A percentile compares a stretch with the other conserved stretches of the same genome.
These are phyloP conservation scores for Phalloptychus januarius DNA, from an alignment of 2,797 vertebrate species.

Conservation along the genomic window DNA sequence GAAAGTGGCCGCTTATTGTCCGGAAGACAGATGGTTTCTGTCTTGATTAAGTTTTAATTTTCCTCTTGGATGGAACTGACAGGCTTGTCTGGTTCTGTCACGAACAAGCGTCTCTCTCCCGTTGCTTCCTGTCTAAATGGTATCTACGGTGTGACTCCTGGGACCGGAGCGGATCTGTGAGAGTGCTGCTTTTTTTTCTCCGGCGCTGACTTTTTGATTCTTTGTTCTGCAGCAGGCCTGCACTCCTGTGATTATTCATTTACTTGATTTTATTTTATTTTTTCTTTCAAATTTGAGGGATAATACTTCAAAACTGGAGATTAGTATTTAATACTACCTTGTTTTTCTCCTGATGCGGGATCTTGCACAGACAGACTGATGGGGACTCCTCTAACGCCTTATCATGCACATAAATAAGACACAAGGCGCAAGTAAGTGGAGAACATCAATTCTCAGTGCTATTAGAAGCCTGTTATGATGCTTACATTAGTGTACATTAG, in stretches of 20 bases:
- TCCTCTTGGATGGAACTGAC: constrained; percentile 47
- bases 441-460: neutral
- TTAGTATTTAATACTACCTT: constrained; percentile 23
- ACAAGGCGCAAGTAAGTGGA: constrained; percentile 46
- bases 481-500: too few species aligned
- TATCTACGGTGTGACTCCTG: constrained; percentile 9
- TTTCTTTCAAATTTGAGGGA: neutral
- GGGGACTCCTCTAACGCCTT: constrained; percentile 13
- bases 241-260: neutral
- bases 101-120: constrained; percentile 27
- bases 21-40: constrained; percentile 79
- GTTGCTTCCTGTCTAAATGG: constrained; percentile 18
- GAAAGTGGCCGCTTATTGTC: constrained; percentile 76
- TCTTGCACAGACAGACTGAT: neutral
- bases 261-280: neutral
- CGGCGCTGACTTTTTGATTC: constrained; percentile 6
- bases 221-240: neutral
- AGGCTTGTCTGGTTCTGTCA: constrained; percentile 34
- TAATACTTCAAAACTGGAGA: constrained; percentile 24
- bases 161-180: constrained; percentile 37
- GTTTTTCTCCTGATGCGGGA: constrained; percentile 1
- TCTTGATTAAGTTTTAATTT: constrained; percentile 81
- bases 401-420: constrained; percentile 19
- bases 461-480: neutral
- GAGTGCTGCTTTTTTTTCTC: constrained; percentile 16